Evolutionary conservation across 2,888 invertebrate genomes (phyloP), one percentile per base, ranked within the genome.

Genomic region (Netelia fuscicornis): DNA sequence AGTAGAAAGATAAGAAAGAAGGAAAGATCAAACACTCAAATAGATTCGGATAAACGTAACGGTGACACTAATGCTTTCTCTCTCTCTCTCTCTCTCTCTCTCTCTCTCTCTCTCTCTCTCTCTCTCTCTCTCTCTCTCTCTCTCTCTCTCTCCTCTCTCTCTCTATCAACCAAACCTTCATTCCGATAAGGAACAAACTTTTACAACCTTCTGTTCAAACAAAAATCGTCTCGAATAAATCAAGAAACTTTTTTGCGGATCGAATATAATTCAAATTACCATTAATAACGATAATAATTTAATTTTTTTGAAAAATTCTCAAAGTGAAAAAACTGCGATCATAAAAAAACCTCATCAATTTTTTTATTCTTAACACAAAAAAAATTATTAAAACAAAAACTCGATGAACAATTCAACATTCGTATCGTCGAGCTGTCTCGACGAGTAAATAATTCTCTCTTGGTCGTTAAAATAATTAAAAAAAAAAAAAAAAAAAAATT

Each of bases 1-100:
- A 52, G 62, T 23, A 5, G 6, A n/a, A 11, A 62, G 60, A 62
- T 74, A 74, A 74, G 60, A 74, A 10, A 20, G 5, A 70, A 56
- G 17, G 44, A 11, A 30, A 70, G 70, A 70, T 68, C 25, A 68
- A 54, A 25, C 13, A 25, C 30, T 48, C 54, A 9, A 68, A 6
- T 48, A 9, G 52, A 68, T 30, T 23, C 13, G 48, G 25, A 9
- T 30, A 54, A 25, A 52, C 48, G 30, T 8, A 52, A 30, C 20
- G 1, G 8, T 20, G 9, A 37, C 10, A 10, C 2, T 2, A 2
- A 44, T 42, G 30, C 0, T 44, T 17, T 5, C n/a, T 8, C 17
- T n/a, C 64, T 37, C 8, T 8, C 25, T 37, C 37, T 30, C 6
- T n/a, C 37, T 30, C 6, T 30, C 5, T 37, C 6, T 37, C 6